phyloP scores from a whole-genome alignment of 2,888 invertebrate genomes.

The Doris montereyensis region DNA sequence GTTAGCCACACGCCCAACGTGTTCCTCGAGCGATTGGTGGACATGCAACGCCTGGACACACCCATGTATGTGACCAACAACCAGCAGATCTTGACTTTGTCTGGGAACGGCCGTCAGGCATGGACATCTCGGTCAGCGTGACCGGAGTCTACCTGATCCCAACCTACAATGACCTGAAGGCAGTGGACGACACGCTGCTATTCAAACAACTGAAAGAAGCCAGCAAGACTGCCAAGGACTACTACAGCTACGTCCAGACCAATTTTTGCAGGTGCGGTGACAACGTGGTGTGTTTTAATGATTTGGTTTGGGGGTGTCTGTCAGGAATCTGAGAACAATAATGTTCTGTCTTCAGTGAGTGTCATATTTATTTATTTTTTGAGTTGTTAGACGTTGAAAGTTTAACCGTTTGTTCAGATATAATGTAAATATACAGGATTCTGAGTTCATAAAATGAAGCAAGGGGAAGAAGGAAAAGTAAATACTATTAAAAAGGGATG shows the following conservation, averaged over 20 bases:
- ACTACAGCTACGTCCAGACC: constrained; percentile 53
- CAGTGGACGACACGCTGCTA: constrained; percentile 62
- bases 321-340: no score
- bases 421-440: no score
- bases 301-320: neutral
- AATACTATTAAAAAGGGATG: no score
- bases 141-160: constrained; percentile 66
- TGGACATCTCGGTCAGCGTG: constrained; percentile 66
- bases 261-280: constrained; percentile 67
- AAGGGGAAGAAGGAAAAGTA: no score
- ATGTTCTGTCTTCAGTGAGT: no score
- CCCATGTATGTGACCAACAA: constrained; percentile 64
- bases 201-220: constrained; percentile 53
- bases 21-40: constrained; percentile 65
- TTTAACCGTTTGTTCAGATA: no score
- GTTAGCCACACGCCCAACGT: constrained; percentile 61
- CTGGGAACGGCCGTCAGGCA: constrained; percentile 65
- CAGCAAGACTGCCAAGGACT: constrained; percentile 53
- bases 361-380: no score
- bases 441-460: no score
- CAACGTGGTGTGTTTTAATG: no score
- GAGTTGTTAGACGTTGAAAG: no score
- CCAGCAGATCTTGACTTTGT: constrained; percentile 63
- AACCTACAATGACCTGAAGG: constrained; percentile 66
- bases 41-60: constrained; percentile 58